A percentile compares a stretch with the other conserved stretches of the same genome.
These are phyloP conservation scores for Thryonomys swinderianus DNA, from an alignment of 2,113 vertebrate species.

Conservation along the genomic window DNA sequence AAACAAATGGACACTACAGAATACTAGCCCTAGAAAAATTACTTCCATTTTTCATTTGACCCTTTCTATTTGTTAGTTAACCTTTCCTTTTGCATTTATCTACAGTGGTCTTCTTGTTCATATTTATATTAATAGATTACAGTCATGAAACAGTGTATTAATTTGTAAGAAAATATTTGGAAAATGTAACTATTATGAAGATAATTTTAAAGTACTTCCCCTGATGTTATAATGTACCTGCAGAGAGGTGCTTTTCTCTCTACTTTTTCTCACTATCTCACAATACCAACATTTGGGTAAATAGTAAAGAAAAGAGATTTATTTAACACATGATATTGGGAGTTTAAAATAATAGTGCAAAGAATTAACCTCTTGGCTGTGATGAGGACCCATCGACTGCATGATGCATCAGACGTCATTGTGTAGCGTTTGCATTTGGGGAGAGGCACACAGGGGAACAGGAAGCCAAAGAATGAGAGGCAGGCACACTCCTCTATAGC, in stretches of 20 bases:
- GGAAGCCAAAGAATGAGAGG: not conserved
- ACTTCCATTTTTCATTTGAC: not conserved
- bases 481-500: not conserved
- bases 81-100: not conserved
- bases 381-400: not conserved
- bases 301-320: not conserved
- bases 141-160: not conserved
- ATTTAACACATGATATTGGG: not conserved
- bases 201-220: not conserved
- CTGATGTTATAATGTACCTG: not conserved
- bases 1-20: not conserved
- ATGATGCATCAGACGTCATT: not conserved
- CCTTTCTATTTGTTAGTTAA: not conserved
- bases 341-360: not conserved
- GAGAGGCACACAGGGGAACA: not conserved
- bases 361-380: not conserved
- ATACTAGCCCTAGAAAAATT: constrained; percentile 14
- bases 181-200: not conserved
- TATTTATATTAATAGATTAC: not conserved
- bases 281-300: not conserved
- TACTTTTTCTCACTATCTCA: not conserved
- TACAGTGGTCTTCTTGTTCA: not conserved
- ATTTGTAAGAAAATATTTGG: not conserved
- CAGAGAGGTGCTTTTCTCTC: not conserved
- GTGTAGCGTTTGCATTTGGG: too few relatives aligned